Evolutionary conservation across 2,888 invertebrate species (phyloP).

Genomic region (Linyphia triangularis): DNA sequence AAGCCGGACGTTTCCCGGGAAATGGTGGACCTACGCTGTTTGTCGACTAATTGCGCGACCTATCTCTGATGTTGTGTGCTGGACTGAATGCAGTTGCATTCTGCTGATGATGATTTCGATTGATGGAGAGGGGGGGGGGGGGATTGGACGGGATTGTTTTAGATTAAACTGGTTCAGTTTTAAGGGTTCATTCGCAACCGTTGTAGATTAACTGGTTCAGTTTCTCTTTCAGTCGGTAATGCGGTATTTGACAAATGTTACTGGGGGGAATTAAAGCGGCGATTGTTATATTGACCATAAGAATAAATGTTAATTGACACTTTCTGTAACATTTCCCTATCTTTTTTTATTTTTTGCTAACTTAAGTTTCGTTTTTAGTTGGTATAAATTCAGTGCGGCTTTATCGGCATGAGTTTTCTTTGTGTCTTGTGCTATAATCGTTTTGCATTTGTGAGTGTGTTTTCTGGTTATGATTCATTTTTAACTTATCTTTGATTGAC

Average conservation of each 20-base stretch:
- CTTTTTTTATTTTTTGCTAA: too few species aligned
- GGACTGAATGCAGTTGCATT: conserved; percentile 24
- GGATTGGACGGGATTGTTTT: neutral
- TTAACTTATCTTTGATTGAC: too few species aligned
- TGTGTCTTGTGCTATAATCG: too few species aligned
- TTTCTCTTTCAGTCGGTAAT: neutral
- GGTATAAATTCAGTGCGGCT: too few species aligned
- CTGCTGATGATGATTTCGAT: conserved; percentile 55
- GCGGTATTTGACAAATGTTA: neutral
- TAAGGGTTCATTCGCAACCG: neutral
- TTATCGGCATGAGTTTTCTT: too few species aligned
- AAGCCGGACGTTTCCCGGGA: conserved; percentile 67
- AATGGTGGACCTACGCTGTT: conserved; percentile 58
- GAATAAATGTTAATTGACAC: too few species aligned
- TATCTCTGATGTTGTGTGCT: conserved; percentile 41
- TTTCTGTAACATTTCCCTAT: too few species aligned
- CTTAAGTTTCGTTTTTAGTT: too few species aligned
- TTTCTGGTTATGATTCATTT: too few species aligned
- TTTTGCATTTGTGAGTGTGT: too few species aligned
- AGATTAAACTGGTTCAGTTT: neutral
- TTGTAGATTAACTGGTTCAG: neutral
- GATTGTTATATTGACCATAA: neutral
- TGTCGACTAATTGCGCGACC: conserved; percentile 70
- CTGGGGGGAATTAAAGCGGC: neutral
- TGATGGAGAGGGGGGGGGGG: conserved; percentile 34